Base-by-base conservation (phyloP, 2,888 invertebrate genomes). In the Drosophila pseudotalamancana region DNA sequence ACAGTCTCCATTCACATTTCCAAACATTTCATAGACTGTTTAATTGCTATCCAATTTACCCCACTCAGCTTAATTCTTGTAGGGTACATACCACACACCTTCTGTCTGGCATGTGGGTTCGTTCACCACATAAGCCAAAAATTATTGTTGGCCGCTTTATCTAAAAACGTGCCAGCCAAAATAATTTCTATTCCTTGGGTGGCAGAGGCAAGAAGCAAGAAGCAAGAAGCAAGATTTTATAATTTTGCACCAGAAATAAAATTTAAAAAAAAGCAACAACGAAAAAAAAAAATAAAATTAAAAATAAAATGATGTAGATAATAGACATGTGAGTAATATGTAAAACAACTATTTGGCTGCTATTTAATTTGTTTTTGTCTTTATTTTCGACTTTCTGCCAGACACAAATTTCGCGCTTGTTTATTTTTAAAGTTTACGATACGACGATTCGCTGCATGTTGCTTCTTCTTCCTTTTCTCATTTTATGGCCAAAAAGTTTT, bases 341-440 rank as follows among this genome's bases (percentile, higher is more conserved):
- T 11, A 25, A 25, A 5, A 46, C 50, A 59, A 56, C 23, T 11
- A 32, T 55, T 62, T 49, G 16, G 40, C 21, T 19, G 50, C 37
- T 29, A 49, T 35, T 37, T 51, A 14, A 21, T 43, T 40, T 35
- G 11, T 35, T 18, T 32, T 53, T 23, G 1, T 8, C 18, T 50
- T 54, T 68, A 46, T 57, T 72, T 48, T 59, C 12, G 48, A 9
- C 40, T 32, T 62, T 51, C 50, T 53, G 56, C 25, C 14, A 29
- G 49, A 23, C 25, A 63, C 63, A 73, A n/a, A 74, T 77, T 81
- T 72, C 37, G 65, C 66, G 72, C 66, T 69, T 56, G 74, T 76
- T 76, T 84, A 77, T 77, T 81, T 81, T 78, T 81, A 70, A 69
- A 71, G 78, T 84, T 84, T 67, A 76, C 68, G 78, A 74, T 81